Base-by-base conservation (phyloP, 1,140 invertebrate species). In the Aleiodes sp. region DNA sequence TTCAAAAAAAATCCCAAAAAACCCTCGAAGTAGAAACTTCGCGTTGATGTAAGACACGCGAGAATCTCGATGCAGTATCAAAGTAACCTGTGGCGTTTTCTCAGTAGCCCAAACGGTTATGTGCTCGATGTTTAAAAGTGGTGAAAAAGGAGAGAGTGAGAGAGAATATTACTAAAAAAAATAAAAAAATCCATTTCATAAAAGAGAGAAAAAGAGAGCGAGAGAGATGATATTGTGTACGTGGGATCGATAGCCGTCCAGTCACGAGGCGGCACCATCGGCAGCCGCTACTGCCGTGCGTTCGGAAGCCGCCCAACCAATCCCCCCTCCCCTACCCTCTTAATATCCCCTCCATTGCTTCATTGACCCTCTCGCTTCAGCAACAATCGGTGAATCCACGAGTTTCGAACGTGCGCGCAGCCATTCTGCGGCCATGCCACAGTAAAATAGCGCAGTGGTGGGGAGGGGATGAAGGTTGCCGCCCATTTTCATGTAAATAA, bases 341-440 rank as follows among this genome's bases (percentile, higher is more conserved):
- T 16, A 16, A 8, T n/a, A 43, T 14, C 33, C 12, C 16, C 12
- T 2, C 62, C 19, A 39, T 19, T 56, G 33, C 37, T 16, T n/a
- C 43, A 9, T 61, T 60, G 21, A 28, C 24, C 72, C 61, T 46
- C 69, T 52, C 28, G n/a, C 68, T 46, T 43, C 10, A 24, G 24
- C 52, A 31, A 68, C 16, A 52, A 31, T 64, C 31, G 43, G 33
- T 29, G 28, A 26, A 60, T 60, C 66, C 72, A 56, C 41, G 39
- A 71, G 56, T 41, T 56, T 73, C 70, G 67, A 71, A 39, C 46
- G n/a, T 67, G 59, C 60, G 72, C 75, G 79, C 80, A 81, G 82
- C 81, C 82, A 84, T 82, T 80, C 82, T 76, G 78, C 78, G 73
- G 80, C 76, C 79, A 82, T 82, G 74, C 76, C 76, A 70, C 60